Conservation (phyloP, 2,888 invertebrate species). For the Leptinotarsa rubiginosa region DNA sequence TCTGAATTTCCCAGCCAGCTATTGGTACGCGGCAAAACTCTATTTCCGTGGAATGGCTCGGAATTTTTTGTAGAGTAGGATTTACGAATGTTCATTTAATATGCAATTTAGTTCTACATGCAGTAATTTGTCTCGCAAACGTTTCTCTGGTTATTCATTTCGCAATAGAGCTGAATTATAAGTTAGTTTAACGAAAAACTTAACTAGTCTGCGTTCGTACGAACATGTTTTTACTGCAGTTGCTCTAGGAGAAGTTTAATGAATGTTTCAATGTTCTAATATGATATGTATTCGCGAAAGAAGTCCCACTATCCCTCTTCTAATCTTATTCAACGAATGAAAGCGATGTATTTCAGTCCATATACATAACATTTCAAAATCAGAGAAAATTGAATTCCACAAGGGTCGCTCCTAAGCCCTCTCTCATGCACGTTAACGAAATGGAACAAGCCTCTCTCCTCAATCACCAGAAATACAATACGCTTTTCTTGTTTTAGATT, state of each 20-base stretch:
- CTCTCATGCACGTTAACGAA: no score
- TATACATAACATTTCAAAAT: no score
- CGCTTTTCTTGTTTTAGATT: no score
- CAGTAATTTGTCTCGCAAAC: constrained; percentile 8
- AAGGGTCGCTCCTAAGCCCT: no score
- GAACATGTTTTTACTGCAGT: background rate
- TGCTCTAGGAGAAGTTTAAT: background rate
- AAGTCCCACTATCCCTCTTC: no score
- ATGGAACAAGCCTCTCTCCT: no score
- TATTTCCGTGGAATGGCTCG: background rate
- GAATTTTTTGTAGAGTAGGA: background rate
- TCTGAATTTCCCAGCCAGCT: background rate
- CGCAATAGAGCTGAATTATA: background rate
- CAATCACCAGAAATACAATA: no score
- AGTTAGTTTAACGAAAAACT: background rate
- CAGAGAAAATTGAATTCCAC: no score
- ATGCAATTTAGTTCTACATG: constrained; percentile 6
- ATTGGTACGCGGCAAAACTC: background rate
- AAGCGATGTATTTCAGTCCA: no score
- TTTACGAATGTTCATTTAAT: constrained; percentile 11
- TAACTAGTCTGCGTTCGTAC: background rate
- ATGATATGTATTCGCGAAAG: no score
- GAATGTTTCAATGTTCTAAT: no score
- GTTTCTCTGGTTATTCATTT: constrained; percentile 9
- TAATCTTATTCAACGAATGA: no score